Evolutionary conservation across 1,140 invertebrate genomes (phyloP).

Genomic region (Caenorhabditis tropicalis): DNA sequence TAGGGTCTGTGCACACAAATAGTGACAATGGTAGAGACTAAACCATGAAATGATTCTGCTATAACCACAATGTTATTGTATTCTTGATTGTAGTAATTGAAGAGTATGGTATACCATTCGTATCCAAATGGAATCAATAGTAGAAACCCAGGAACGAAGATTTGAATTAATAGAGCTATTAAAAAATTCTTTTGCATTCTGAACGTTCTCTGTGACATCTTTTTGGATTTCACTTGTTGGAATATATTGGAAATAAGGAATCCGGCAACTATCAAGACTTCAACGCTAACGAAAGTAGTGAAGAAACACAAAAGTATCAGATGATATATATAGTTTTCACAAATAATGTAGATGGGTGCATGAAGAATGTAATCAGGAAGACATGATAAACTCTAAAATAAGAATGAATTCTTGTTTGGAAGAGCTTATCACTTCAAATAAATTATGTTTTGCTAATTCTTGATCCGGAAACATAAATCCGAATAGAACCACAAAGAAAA

Average conservation of each 20-base stretch:
- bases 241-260: neutral
- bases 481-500: neutral
- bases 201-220: neutral
- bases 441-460: neutral
- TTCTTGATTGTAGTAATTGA: neutral
- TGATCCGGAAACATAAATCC: neutral
- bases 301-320: neutral
- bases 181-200: neutral
- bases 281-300: neutral
- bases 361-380: neutral
- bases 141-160: neutral
- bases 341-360: neutral
- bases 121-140: neutral
- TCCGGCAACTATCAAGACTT: neutral
- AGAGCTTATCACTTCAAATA: neutral
- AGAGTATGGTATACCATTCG: neutral
- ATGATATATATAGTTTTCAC: neutral
- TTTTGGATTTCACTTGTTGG: neutral
- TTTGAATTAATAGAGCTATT: neutral
- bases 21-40: neutral
- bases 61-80: neutral
- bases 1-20: neutral
- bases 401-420: neutral
- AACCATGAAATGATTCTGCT: neutral
- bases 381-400: neutral